phyloP scores from a whole-genome alignment of 2,797 vertebrate species.

The Linurgus olivaceus region DNA sequence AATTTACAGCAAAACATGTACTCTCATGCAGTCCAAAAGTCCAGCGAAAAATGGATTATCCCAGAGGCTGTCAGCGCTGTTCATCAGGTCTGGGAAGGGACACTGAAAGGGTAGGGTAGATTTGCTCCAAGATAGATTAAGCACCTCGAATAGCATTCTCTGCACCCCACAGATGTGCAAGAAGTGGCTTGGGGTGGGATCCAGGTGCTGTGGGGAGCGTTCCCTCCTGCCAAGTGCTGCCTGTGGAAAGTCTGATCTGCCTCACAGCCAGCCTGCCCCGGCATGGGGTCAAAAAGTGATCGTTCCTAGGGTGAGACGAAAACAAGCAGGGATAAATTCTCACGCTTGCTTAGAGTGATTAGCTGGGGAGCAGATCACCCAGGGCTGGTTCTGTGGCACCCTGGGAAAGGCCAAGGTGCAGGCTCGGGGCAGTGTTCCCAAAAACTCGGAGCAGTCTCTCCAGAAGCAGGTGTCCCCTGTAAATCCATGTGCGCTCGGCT shows the following conservation, averaged over 20 bases:
- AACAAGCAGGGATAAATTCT: neutral
- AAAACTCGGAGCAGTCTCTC: neutral
- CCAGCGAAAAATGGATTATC: neutral
- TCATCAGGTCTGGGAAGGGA: neutral
- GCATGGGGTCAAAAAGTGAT: neutral
- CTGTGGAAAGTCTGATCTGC: neutral
- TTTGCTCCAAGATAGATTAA: neutral
- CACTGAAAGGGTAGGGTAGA: neutral
- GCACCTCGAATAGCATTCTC: neutral
- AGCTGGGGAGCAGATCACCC: neutral
- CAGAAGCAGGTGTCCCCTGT: fast-evolving
- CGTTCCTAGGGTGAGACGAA: neutral
- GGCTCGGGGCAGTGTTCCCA: fast-evolving
- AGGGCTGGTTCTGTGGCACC: neutral
- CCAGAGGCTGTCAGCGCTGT: neutral
- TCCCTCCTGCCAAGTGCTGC: neutral
- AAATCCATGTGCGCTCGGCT: fast-evolving
- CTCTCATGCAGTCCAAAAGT: neutral
- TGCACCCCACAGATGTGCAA: fast-evolving
- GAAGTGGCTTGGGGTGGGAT: neutral
- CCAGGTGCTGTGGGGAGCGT: fast-evolving
- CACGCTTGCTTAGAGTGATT: neutral
- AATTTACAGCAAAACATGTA: neutral
- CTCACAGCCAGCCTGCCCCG: neutral
- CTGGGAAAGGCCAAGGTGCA: fast-evolving